Evolutionary conservation across 2,888 invertebrate species (phyloP).

Genomic region (Acrocera orbiculus): DNA sequence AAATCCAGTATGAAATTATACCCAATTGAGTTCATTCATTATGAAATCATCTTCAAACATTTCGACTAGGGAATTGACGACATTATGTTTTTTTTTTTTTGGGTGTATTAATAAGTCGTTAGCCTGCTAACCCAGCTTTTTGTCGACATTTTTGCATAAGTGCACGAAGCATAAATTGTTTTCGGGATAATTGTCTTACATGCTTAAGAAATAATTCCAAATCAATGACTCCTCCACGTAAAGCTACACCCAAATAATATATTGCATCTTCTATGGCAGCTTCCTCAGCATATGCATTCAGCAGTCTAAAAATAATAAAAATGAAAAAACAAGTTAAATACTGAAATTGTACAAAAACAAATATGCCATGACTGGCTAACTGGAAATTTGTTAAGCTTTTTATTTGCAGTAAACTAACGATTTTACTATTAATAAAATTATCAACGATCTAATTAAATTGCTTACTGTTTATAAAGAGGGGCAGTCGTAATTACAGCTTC

Average conservation of each 20-base stretch:
- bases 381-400: background rate
- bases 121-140: conserved; percentile 67
- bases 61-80: too few species aligned
- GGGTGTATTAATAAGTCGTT: too few species aligned
- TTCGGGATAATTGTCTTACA: conserved; percentile 83
- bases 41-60: too few species aligned
- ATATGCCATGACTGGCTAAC: conserved; percentile 4
- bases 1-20: too few species aligned
- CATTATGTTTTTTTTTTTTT: too few species aligned
- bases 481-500: conserved; percentile 94
- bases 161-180: conserved; percentile 90
- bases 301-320: conserved; percentile 39
- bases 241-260: conserved; percentile 91
- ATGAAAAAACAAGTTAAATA: background rate
- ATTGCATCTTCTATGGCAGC: conserved; percentile 97
- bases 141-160: conserved; percentile 93
- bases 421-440: background rate
- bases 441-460: conserved; percentile 1
- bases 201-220: conserved; percentile 92
- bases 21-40: too few species aligned
- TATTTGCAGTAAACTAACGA: background rate
- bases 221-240: conserved; percentile 83
- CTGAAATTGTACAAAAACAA: background rate
- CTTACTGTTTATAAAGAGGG: conserved; percentile 85
- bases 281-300: conserved; percentile 92